Evolutionary conservation across 2,113 vertebrate genomes (phyloP), one percentile per base, ranked within the genome.

Genomic region (Zosterops japonicus): DNA sequence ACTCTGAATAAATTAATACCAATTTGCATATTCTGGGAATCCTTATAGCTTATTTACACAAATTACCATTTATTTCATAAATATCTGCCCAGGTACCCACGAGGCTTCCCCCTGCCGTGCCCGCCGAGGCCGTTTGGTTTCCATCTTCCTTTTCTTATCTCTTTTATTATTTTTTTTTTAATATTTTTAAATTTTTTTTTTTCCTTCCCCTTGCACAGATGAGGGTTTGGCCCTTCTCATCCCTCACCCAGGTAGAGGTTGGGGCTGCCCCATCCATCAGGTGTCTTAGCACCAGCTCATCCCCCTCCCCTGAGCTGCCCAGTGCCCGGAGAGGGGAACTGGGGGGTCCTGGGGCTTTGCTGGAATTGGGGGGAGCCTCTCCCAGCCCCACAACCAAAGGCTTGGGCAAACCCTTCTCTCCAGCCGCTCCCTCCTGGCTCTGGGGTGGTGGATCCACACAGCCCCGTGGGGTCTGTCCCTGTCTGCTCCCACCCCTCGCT

Each of bases 1-100:
- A 98, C 97, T 98, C 98, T 99, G 98, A 99, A 99, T 99, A 99
- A 99, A 99, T 99, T 99, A 99, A 99, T 99, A 99, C 99, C 98
- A 98, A 99, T 99, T 98, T 99, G 99, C 99, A 99, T 99, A 99
- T 99, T 99, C 98, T 99, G 99, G 98, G 98, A 98, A 98, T 99
- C 97, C 98, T 97, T 98, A 97, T 98, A 99, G 98, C 98, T 98
- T 99, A 99, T 99, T 99, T 99, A 99, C 99, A 99, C 98, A 99
- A 98, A 98, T 99, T 98, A 99, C 95, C 97, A 98, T 99, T 99
- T 99, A 99, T 99, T 99, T 99, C 98, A 99, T 99, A 99, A 99
- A 99, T 99, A 99, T 98, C 96, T 97, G 91, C 98, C 98, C 97
- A 97, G 97, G 97, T 98, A 71, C 96, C 85, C 29, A 29, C n/a